These are phyloP conservation scores for Plemyria rubiginata DNA, from an alignment of 2,888 invertebrate genomes.

Conservation along the genomic window DNA sequence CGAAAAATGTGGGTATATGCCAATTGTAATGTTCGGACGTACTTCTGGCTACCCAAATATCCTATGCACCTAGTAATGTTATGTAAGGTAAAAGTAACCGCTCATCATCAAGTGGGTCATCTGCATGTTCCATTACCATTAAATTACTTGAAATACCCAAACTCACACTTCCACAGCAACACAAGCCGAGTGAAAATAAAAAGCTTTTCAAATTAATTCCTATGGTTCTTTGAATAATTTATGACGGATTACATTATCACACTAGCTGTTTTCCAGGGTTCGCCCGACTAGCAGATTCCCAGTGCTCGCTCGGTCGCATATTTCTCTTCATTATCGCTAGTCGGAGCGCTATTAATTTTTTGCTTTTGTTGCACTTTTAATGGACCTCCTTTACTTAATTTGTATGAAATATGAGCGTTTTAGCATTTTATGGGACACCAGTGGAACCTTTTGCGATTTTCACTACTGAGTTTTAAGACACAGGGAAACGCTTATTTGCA, in stretches of 20 bases:
- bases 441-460: no score
- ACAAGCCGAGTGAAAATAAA: conserved; percentile 49
- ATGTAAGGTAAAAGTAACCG: no score
- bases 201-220: conserved; percentile 59
- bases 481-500: no score
- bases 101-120: no score
- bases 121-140: no score
- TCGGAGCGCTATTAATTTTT: conserved; percentile 12
- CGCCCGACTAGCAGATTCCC: conserved; percentile 48
- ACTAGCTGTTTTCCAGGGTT: conserved; percentile 52
- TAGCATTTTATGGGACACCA: background rate
- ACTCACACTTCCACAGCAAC: conserved; percentile 25
- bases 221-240: conserved; percentile 62
- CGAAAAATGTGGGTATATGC: no score
- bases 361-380: conserved; percentile 18
- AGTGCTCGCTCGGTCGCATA: conserved; percentile 44
- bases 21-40: no score
- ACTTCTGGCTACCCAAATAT: no score
- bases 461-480: no score
- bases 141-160: background rate
- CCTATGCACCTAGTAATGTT: no score
- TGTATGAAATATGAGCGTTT: conserved; percentile 10
- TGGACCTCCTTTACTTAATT: conserved; percentile 11
- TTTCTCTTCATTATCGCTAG: conserved; percentile 38
- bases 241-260: conserved; percentile 59